Evolutionary conservation across 2,888 invertebrate species (phyloP), one percentile per base, ranked within the genome.

Genomic region (Drosophila robusta): DNA sequence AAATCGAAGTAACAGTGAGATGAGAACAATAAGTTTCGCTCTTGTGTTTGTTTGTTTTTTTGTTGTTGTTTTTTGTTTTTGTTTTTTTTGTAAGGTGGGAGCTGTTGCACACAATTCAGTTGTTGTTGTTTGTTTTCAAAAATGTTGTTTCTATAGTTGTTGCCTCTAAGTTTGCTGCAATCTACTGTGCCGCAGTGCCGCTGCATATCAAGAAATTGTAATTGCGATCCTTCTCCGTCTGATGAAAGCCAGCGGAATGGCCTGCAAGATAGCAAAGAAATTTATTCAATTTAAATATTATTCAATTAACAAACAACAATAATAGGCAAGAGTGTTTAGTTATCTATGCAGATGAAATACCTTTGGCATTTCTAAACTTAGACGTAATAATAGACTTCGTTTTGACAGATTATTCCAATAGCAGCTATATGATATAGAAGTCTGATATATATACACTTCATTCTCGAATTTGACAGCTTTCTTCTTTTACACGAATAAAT

Each of bases 61-160:
- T 22, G 14, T 7, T 56, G 5, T 22, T 79, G 57, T 54, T 77
- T 46, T 54, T 62, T 22, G 70, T 62, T 49, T 45, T 44, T 49
- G 46, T 50, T 32, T 38, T 42, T 22, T 55, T 63, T 9, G n/a
- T 42, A 80, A 83, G 83, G 83, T 83, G 83, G 83, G 83, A 83
- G 85, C 85, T 69, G 87, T 83, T 83, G 82, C 83, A 78, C 82
- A 84, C 87, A 87, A 72, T 81, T 87, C 87, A 87, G 85, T 85
- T 82, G 58, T 73, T 68, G 39, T 66, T 58, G 29, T 57, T 42
- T 24, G 16, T 51, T 55, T 8, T 14, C 29, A 8, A 29, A 29
- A 8, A 29, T 61, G 32, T 66, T 62, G 34, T 57, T 63, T 16
- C 32, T 70, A 22, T 57, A 60, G 39, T 6, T 44, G 32, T 42